Base-by-base conservation (phyloP, 2,113 vertebrate species). In the Pipa parva region DNA sequence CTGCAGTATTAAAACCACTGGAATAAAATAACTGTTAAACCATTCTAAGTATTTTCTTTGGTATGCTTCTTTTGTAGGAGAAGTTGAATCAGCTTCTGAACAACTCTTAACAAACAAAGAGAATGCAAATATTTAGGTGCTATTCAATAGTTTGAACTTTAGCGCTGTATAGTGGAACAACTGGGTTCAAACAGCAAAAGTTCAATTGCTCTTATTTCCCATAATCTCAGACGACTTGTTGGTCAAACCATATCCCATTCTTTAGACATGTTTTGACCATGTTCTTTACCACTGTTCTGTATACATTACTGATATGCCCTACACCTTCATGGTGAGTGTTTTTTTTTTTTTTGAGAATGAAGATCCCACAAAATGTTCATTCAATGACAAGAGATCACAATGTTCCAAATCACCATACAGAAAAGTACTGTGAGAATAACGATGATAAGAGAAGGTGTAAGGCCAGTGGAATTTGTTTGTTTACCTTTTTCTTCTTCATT, bases 91-190 rank as follows among this genome's bases (percentile, higher is more conserved):
- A 65, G 71, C 82, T 82, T 80, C 80, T 88, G 82, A 78, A 84
- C 77, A 90, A 84, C 85, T 80, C 86, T 89, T 86, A 89, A 90
- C 91, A 92, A 91, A 90, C 90, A 88, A 93, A 93, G 93, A 93
- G 95, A 95, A 96, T 93, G 94, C 92, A 95, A 92, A 92, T 81
- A 82, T 84, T 86, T 85, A 87, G 88, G 87, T 80, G 85, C 77
- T 79, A 87, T 82, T 88, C 78, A 80, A 36, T 17, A 79, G 80
- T 85, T 85, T 85, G 85, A 88, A 85, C 85, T 84, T 62, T 72
- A 74, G 76, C 60, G 75, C 74, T 67, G 69, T 81, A 71, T 74
- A 1, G 70, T 37, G 21, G 71, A 72, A 78, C 22, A 22, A 75
- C 60, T 71, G 84, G 77, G 84, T 76, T 83, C 87, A 84, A 88